phyloP scores from a whole-genome alignment of 2,797 vertebrate genomes.

The Poeciliopsis presidionis region DNA sequence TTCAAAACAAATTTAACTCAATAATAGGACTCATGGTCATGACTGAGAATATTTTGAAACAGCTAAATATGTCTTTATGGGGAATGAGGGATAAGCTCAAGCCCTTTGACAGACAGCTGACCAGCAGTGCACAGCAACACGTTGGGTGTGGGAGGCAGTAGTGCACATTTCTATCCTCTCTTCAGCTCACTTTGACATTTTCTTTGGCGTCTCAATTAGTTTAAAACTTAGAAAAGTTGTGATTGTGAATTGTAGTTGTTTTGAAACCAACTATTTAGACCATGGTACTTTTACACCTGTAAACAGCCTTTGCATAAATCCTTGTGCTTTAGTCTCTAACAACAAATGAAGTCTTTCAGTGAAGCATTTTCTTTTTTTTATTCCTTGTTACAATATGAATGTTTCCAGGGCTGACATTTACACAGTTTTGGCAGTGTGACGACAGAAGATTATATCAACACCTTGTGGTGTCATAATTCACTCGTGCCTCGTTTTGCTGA shows the following conservation, averaged over 20 bases:
- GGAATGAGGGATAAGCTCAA: background rate
- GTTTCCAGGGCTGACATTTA: constrained; percentile 53
- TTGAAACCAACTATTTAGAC: background rate
- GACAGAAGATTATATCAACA: constrained; percentile 40
- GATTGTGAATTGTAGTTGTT: background rate
- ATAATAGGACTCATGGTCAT: background rate
- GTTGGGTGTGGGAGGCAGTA: background rate
- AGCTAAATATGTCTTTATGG: background rate
- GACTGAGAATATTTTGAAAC: background rate
- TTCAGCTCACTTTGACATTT: background rate
- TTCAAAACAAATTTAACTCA: background rate
- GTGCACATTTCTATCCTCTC: background rate
- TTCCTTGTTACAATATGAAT: constrained; percentile 31
- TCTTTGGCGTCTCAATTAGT: background rate
- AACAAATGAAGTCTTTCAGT: constrained; percentile 35
- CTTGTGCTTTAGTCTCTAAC: background rate
- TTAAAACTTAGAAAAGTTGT: background rate
- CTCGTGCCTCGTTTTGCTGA: constrained; percentile 30
- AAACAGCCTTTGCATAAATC: background rate
- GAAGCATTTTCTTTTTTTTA: constrained; percentile 43
- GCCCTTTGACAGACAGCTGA: background rate
- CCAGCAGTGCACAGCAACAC: background rate
- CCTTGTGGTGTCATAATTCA: constrained; percentile 28
- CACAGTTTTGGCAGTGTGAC: constrained; percentile 56
- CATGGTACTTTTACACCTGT: background rate